Conservation (phyloP, 2,888 invertebrate genomes). For the Phorcus lineatus region DNA sequence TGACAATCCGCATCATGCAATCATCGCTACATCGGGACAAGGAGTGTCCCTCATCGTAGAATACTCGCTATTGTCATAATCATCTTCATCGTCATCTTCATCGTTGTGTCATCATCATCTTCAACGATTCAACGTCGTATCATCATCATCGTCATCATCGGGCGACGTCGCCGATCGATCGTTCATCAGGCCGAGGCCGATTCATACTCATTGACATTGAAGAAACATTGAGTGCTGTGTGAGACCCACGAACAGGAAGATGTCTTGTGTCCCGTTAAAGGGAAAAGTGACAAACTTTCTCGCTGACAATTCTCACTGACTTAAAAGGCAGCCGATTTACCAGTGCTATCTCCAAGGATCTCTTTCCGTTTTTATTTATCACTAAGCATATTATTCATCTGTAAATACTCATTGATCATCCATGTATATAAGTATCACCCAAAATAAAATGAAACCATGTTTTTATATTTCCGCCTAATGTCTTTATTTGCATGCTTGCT, state of each 20-base stretch:
- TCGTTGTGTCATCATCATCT: no score
- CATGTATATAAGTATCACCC: neutral
- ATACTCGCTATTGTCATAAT: neutral
- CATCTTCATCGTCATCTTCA: neutral
- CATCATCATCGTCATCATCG: no score
- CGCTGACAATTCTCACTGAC: neutral
- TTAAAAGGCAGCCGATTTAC: neutral
- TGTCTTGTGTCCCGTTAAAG: neutral
- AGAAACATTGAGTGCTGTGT: no score
- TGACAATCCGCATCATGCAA: neutral
- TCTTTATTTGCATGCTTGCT: no score
- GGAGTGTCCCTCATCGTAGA: neutral
- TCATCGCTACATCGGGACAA: neutral
- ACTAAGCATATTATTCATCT: constrained; percentile 5
- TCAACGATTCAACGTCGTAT: no score
- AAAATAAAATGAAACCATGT: no score
- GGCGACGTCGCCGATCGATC: no score
- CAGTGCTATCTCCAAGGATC: neutral
- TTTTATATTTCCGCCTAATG: no score
- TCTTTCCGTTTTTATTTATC: neutral
- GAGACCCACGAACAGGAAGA: neutral
- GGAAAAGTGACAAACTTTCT: constrained; percentile 2
- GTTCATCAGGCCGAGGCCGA: no score
- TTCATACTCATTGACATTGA: no score
- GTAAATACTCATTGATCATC: constrained; percentile 14